Percentiles rank a stretch among this genome's conserved stretches.
Evolutionary conservation across 2,797 vertebrate species (phyloP).

Genomic region (Macropus fuliginosus): DNA sequence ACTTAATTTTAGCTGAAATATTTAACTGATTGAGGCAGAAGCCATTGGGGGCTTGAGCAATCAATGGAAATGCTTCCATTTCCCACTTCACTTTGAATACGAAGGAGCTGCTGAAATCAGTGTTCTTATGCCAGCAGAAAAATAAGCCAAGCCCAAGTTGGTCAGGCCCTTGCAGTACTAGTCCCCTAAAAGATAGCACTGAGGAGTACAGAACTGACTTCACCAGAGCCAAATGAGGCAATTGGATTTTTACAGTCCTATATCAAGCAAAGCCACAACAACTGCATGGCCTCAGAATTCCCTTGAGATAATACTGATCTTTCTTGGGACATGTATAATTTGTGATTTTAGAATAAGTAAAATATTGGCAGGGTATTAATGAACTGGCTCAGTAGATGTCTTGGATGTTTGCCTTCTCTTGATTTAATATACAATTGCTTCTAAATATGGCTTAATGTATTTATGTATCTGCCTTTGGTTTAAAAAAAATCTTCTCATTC

Average conservation of each 20-base stretch:
- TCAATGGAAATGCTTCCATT: conserved; percentile 47
- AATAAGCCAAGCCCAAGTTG: neutral
- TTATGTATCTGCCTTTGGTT: conserved; percentile 2
- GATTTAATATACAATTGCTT: conserved; percentile 60
- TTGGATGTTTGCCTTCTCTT: conserved; percentile 63
- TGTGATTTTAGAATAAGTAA: conserved; percentile 68
- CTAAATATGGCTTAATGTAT: conserved; percentile 55
- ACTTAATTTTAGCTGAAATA: conserved; percentile 68
- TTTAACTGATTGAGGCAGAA: conserved; percentile 54
- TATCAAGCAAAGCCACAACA: conserved; percentile 7
- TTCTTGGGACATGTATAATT: conserved; percentile 40
- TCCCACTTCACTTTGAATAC: conserved; percentile 65
- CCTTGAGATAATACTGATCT: conserved; percentile 60
- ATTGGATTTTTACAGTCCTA: neutral
- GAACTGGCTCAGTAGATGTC: conserved; percentile 60
- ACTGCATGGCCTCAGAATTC: conserved; percentile 8
- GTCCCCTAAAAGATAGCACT: neutral
- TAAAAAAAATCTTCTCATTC: neutral
- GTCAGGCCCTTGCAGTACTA: fast-evolving
- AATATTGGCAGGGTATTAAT: conserved; percentile 62
- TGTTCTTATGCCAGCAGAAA: neutral
- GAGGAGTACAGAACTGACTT: neutral
- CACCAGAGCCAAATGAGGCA: conserved; percentile 9
- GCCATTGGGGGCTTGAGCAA: conserved; percentile 47
- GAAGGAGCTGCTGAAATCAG: neutral